Evolutionary conservation across 2,797 vertebrate genomes (phyloP).

Genomic region (Chromis chromis): DNA sequence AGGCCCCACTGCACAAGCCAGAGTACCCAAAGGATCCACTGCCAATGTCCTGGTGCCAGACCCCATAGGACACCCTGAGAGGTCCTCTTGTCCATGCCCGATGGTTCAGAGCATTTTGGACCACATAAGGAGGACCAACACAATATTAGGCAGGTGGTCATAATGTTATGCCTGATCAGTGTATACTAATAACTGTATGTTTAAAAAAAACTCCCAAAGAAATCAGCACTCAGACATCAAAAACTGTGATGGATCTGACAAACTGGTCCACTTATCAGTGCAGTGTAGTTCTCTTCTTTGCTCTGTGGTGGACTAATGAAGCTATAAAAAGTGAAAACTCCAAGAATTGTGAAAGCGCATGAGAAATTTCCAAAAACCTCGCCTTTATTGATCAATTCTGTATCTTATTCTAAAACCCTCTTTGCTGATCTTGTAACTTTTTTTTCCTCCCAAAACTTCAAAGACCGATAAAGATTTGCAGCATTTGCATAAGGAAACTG

Average conservation of each 20-base stretch:
- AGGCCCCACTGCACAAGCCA: too few species aligned
- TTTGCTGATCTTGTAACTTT: constrained; percentile 30
- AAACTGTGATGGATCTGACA: too few species aligned
- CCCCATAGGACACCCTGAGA: too few species aligned
- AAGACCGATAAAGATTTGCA: constrained; percentile 25
- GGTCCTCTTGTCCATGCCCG: too few species aligned
- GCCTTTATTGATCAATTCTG: constrained; percentile 11
- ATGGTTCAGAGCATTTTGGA: too few species aligned
- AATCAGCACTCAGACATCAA: too few species aligned
- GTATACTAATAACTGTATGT: not conserved
- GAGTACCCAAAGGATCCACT: too few species aligned
- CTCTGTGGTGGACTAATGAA: constrained; percentile 8
- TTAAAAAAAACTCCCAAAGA: not conserved
- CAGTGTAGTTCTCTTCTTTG: not conserved
- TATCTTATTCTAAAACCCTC: not conserved
- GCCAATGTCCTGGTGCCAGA: too few species aligned
- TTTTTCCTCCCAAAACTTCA: constrained; percentile 17
- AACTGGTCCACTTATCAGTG: not conserved
- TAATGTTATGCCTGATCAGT: too few species aligned
- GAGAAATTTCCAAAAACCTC: not conserved
- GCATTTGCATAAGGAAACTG: constrained; percentile 5
- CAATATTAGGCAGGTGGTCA: too few species aligned
- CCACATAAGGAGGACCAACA: too few species aligned
- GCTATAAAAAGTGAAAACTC: constrained; percentile 17
- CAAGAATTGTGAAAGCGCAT: constrained; percentile 12